Evolutionary conservation across 2,113 vertebrate genomes (phyloP).

Genomic region (Cebus imitator): DNA sequence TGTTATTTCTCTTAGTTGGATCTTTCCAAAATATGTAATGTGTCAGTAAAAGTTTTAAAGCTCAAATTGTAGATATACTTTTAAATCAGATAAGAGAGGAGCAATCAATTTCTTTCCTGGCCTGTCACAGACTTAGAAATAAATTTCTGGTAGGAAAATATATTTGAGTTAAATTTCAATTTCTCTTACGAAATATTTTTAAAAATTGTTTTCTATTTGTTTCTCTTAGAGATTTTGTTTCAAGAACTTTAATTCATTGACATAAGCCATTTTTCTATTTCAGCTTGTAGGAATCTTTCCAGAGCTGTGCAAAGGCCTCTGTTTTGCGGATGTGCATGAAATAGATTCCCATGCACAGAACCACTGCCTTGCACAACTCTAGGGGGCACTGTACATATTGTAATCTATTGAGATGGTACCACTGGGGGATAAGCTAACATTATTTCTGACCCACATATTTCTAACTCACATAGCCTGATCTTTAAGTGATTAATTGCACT

Average conservation of each 20-base stretch:
- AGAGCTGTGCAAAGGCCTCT: background rate
- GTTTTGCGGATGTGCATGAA: background rate
- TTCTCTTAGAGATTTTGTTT: conserved; percentile 27
- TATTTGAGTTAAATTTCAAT: conserved; percentile 37
- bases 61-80: background rate
- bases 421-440: background rate
- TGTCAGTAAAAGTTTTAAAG: background rate
- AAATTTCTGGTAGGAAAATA: background rate
- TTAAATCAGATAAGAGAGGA: background rate
- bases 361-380: background rate
- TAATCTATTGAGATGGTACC: background rate
- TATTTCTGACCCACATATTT: background rate
- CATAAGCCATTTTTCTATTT: background rate
- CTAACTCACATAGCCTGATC: background rate
- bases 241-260: background rate
- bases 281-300: background rate
- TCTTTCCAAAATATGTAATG: background rate
- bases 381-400: background rate
- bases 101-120: background rate
- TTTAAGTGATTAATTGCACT: background rate
- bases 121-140: background rate
- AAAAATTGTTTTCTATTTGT: background rate
- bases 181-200: background rate
- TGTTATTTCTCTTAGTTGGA: background rate
- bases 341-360: background rate